A percentile compares a stretch with the other conserved stretches of the same genome.
These are phyloP conservation scores for Heloderma charlesbogerti DNA, from an alignment of 2,113 vertebrate genomes.

Conservation along the genomic window DNA sequence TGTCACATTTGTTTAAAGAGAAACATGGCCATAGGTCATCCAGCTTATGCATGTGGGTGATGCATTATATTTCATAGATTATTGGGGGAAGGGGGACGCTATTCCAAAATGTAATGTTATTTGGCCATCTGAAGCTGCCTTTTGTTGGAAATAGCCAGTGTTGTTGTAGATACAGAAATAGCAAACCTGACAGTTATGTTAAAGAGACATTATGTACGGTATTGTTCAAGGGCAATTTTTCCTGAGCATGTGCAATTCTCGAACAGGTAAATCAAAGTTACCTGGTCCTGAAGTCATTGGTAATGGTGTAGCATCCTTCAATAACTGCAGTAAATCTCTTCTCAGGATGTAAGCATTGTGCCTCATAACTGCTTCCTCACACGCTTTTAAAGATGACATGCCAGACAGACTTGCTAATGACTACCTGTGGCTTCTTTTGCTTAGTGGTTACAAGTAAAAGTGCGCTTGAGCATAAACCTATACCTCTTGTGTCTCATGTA, in stretches of 20 bases:
- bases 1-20: not conserved
- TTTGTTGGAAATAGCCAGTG: not conserved
- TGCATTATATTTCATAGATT: not conserved
- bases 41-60: not conserved
- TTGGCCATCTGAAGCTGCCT: not conserved
- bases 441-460: not conserved
- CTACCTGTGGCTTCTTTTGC: constrained; percentile 9
- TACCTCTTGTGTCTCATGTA: not conserved
- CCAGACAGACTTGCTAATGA: not conserved
- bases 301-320: not conserved
- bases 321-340: not conserved
- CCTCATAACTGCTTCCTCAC: not conserved
- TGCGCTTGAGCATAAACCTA: not conserved
- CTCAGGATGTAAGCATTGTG: not conserved
- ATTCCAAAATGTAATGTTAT: not conserved
- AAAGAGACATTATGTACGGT: not conserved
- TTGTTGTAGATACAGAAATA: not conserved
- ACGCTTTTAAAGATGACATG: not conserved
- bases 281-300: not conserved
- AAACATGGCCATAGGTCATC: not conserved
- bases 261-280: not conserved
- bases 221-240: not conserved
- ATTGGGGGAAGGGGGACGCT: no score
- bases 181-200: not conserved
- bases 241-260: not conserved